These are phyloP conservation scores for Dynastes grantii DNA, from an alignment of 2,888 invertebrate species.

Conservation along the genomic window DNA sequence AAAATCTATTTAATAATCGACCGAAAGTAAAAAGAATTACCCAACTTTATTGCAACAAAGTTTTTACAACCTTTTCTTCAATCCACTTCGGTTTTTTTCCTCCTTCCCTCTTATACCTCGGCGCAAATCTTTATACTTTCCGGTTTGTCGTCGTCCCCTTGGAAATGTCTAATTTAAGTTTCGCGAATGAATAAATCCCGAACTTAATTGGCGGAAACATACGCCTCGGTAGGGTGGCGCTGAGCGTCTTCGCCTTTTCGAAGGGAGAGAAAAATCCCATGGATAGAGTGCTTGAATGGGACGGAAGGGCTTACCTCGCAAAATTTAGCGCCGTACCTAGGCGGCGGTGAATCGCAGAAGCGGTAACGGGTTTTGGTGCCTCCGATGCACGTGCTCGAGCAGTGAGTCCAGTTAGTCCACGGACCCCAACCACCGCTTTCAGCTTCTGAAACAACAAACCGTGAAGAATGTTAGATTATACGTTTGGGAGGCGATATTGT, in stretches of 20 bases:
- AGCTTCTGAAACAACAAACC: slow-evolving; percentile 73
- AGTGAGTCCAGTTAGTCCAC: slow-evolving; percentile 90
- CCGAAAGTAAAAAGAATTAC: slow-evolving; percentile 4
- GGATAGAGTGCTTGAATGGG: slow-evolving; percentile 9
- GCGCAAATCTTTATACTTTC: background rate
- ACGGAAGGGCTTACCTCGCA: slow-evolving; percentile 79
- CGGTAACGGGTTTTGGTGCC: slow-evolving; percentile 88
- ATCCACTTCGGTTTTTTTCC: background rate
- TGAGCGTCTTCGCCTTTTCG: background rate
- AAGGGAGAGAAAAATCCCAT: background rate
- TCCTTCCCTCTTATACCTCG: background rate
- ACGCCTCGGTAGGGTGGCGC: background rate
- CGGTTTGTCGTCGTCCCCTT: slow-evolving; percentile 14
- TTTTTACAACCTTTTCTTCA: background rate
- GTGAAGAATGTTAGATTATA: background rate
- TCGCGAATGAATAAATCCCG: slow-evolving; percentile 41
- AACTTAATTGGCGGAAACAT: slow-evolving; percentile 36
- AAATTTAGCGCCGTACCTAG: slow-evolving; percentile 90
- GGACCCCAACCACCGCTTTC: slow-evolving; percentile 84
- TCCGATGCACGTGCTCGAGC: slow-evolving; percentile 83
- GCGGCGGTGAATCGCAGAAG: slow-evolving; percentile 91
- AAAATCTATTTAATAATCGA: background rate
- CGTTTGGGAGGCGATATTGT: too few species aligned
- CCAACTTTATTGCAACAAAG: slow-evolving; percentile 12
- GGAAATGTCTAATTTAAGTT: slow-evolving; percentile 43